Evolutionary conservation across 2,797 vertebrate genomes (phyloP).

Genomic region (Epinephelus coioides): DNA sequence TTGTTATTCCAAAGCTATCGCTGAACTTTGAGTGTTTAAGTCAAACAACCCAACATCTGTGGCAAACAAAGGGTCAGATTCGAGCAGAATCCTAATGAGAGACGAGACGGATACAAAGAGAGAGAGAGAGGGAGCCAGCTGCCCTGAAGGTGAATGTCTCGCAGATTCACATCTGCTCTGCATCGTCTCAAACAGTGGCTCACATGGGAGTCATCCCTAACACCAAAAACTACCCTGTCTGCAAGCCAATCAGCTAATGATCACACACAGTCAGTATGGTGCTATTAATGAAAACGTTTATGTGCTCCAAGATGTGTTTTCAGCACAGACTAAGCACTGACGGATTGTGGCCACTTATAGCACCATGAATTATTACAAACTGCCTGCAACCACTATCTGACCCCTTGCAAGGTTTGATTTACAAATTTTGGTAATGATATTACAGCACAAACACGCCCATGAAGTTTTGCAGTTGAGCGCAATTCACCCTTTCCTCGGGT

Average conservation of each 20-base stretch:
- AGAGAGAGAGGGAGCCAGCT: background rate
- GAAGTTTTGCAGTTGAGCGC: too few relatives aligned
- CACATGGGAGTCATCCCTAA: conserved; percentile 29
- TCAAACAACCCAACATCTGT: conserved; percentile 60
- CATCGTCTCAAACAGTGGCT: conserved; percentile 29
- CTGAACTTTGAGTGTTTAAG: conserved; percentile 58
- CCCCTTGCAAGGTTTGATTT: too few relatives aligned
- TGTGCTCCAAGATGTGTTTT: background rate
- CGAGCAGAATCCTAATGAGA: conserved; percentile 65
- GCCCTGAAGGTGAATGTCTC: conserved; percentile 60
- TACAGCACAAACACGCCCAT: too few relatives aligned
- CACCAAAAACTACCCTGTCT: background rate
- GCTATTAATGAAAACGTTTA: background rate
- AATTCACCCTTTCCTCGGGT: too few relatives aligned
- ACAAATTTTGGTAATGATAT: too few relatives aligned
- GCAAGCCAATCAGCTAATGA: conserved; percentile 27
- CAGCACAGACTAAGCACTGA: background rate
- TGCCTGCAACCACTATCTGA: too few relatives aligned
- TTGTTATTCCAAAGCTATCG: conserved; percentile 44
- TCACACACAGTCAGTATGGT: background rate
- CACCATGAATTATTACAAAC: too few relatives aligned
- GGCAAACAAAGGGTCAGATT: conserved; percentile 54
- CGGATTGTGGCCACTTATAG: too few relatives aligned
- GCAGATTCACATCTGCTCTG: conserved; percentile 62
- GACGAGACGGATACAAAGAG: background rate